Conservation (phyloP, 2,888 invertebrate species). For the Neoascia interrupta region DNA sequence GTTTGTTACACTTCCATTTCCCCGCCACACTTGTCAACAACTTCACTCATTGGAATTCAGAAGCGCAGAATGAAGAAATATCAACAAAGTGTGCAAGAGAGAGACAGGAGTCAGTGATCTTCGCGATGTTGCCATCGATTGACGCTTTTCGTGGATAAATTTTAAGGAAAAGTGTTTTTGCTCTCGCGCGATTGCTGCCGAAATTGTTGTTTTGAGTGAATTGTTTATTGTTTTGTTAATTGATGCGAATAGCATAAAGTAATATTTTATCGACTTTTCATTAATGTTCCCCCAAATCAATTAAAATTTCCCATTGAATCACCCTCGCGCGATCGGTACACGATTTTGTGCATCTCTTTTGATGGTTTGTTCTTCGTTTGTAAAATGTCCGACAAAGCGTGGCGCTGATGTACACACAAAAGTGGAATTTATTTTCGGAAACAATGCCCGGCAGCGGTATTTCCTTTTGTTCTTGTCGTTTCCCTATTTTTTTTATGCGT, state of each 20-base stretch:
- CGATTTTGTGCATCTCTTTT: background rate
- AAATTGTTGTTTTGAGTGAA: constrained; percentile 2
- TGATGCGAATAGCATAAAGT: background rate
- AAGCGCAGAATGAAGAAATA: background rate
- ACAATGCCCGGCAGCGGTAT: constrained; percentile 30
- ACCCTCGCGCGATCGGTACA: background rate
- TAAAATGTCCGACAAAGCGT: constrained; percentile 39
- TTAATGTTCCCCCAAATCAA: too few species aligned
- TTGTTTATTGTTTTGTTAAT: constrained; percentile 7
- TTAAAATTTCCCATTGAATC: constrained; percentile 6
- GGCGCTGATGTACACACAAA: background rate
- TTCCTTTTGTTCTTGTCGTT: background rate
- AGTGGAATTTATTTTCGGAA: constrained; percentile 57
- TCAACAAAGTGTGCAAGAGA: constrained; percentile 53
- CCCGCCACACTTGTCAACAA: constrained; percentile 47
- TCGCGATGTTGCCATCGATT: constrained; percentile 72
- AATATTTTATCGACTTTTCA: too few species aligned
- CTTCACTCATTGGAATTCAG: constrained; percentile 17
- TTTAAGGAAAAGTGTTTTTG: background rate
- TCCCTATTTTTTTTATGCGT: constrained; percentile 2
- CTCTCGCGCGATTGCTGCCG: background rate
- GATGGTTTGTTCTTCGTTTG: background rate
- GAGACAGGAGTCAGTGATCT: constrained; percentile 72
- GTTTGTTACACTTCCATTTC: background rate
- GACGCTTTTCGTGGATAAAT: constrained; percentile 61